These are phyloP conservation scores for Dendrophyllia cribrosa DNA, from an alignment of 64 coral and sea anemone genomes.

Conservation along the genomic window DNA sequence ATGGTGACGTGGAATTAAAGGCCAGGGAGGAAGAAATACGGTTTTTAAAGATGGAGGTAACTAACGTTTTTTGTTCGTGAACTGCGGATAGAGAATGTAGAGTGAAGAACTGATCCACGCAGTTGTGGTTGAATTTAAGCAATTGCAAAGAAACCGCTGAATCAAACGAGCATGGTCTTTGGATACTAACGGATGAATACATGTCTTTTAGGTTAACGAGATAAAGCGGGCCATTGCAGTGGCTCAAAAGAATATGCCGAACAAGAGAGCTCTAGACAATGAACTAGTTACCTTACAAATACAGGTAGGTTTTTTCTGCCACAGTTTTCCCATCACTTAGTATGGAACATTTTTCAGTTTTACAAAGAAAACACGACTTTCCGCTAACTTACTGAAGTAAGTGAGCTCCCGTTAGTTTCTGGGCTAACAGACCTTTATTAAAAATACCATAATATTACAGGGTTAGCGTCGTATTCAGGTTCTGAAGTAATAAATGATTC, in stretches of 20 bases:
- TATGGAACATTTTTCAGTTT: too few species aligned
- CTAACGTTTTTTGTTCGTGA: not conserved
- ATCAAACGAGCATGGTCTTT: not conserved
- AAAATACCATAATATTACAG: too few species aligned
- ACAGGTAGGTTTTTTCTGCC: constrained; percentile 60
- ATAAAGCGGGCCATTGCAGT: constrained; percentile 82
- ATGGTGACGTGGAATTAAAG: constrained; percentile 94
- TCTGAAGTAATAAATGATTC: too few species aligned
- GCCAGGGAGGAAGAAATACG: constrained; percentile 95
- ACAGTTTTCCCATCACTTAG: too few species aligned
- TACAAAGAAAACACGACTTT: too few species aligned
- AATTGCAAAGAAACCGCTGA: too few species aligned
- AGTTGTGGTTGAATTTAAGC: not conserved
- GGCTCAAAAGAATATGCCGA: constrained; percentile 96
- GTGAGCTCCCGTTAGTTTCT: too few species aligned
- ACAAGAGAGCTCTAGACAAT: constrained; percentile 92
- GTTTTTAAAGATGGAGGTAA: constrained; percentile 99
- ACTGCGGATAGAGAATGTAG: too few species aligned
- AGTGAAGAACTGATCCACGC: too few species aligned
- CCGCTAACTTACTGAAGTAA: too few species aligned
- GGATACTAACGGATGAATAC: not conserved
- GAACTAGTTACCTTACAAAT: constrained; percentile 97
- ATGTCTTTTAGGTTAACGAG: constrained; percentile 81
- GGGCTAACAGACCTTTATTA: too few species aligned
- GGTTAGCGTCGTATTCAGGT: too few species aligned